Conservation (phyloP, 2,797 vertebrate species). For the Vireo griseus region DNA sequence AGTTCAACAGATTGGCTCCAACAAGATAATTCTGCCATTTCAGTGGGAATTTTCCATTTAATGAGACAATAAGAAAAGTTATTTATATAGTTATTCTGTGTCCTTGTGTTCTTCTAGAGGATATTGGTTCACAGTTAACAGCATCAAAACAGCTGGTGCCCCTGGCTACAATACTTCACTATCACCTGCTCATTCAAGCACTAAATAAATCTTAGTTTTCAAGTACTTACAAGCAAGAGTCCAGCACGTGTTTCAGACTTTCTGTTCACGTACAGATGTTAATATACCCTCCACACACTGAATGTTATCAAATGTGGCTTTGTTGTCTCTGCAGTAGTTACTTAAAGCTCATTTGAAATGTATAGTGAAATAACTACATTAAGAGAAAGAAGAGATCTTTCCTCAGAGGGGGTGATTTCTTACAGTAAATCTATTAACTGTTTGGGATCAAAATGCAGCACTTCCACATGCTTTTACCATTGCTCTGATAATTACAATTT, state of each 20-base stretch:
- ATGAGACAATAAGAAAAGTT: background rate
- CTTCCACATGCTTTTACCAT: background rate
- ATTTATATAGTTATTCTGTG: background rate
- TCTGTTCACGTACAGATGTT: constrained; percentile 20
- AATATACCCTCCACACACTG: background rate
- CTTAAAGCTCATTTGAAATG: background rate
- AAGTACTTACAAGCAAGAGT: constrained; percentile 58
- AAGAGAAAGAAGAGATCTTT: background rate
- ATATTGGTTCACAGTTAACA: background rate
- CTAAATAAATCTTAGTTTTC: constrained; percentile 61
- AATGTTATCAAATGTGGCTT: background rate
- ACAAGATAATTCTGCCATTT: background rate
- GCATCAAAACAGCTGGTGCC: constrained; percentile 49
- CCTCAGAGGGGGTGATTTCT: background rate
- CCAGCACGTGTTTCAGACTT: constrained; percentile 43
- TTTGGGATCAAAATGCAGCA: background rate
- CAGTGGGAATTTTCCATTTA: background rate
- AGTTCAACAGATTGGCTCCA: background rate
- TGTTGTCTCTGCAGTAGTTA: background rate
- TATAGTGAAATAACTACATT: background rate
- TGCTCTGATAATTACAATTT: background rate
- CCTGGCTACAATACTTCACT: constrained; percentile 54
- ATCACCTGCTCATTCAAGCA: constrained; percentile 35
- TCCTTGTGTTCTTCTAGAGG: background rate
- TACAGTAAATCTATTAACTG: background rate